A percentile compares a stretch with the other conserved stretches of the same genome.
Evolutionary conservation across 2,797 vertebrate genomes (phyloP).

Genomic region (Micromesistius poutassou): DNA sequence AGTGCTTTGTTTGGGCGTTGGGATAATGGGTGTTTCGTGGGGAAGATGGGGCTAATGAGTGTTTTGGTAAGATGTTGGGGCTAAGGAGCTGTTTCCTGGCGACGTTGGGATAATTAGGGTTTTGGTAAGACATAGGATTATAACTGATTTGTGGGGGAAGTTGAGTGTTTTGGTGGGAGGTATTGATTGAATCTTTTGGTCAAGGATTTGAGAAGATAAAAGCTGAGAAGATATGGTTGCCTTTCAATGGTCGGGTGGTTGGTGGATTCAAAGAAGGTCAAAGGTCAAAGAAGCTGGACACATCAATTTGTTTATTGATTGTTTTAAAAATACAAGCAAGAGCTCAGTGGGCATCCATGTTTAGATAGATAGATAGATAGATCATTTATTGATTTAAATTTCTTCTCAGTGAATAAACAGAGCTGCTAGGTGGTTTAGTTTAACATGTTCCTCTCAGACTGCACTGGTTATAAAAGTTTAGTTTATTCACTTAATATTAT

Average conservation of each 20-base stretch:
- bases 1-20: not conserved
- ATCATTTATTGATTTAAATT: too few species aligned
- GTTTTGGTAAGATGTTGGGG: not conserved
- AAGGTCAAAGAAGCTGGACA: not conserved
- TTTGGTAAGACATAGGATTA: not conserved
- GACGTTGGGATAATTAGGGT: not conserved
- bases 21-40: not conserved
- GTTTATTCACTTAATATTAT: not conserved
- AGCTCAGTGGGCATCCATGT: not conserved
- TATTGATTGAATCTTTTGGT: not conserved
- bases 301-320: not conserved
- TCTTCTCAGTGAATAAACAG: too few species aligned
- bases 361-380: too few species aligned
- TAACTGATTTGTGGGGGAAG: too few species aligned
- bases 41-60: not conserved
- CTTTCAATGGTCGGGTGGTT: not conserved
- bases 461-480: not conserved
- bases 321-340: not conserved
- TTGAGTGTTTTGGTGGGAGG: not conserved
- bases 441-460: not conserved
- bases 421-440: not conserved
- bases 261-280: not conserved
- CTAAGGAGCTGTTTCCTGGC: not conserved
- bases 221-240: not conserved
- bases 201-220: not conserved